These are phyloP conservation scores for Brachyptera risi DNA, from an alignment of 2,888 invertebrate genomes.

Conservation along the genomic window DNA sequence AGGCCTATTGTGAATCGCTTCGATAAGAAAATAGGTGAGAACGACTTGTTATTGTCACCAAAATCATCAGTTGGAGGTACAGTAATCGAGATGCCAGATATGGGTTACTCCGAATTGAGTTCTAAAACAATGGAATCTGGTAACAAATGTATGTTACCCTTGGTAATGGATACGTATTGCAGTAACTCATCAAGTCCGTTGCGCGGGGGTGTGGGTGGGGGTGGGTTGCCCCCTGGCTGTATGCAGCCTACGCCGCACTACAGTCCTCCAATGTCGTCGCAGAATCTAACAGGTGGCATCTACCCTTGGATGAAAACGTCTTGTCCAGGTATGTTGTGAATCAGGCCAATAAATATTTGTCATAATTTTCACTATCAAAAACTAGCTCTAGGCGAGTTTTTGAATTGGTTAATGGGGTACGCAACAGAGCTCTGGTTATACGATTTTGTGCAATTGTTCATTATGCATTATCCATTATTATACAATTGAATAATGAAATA, in stretches of 20 bases:
- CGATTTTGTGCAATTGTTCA: too few relatives aligned
- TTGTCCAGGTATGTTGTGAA: neutral
- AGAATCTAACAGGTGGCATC: neutral
- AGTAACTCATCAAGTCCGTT: too few relatives aligned
- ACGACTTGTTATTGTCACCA: neutral
- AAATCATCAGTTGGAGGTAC: neutral
- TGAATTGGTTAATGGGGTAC: too few relatives aligned
- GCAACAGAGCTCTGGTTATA: too few relatives aligned
- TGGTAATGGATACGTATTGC: too few relatives aligned
- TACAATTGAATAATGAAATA: too few relatives aligned
- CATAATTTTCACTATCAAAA: too few relatives aligned
- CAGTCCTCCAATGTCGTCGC: neutral
- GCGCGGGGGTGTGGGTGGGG: too few relatives aligned
- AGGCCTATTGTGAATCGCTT: neutral
- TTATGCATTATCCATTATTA: too few relatives aligned
- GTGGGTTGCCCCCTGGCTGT: neutral
- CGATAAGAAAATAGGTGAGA: neutral
- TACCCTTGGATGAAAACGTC: slow-evolving; percentile 42
- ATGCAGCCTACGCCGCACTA: neutral
- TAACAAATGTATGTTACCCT: neutral
- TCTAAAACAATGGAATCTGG: neutral
- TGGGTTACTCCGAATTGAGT: neutral
- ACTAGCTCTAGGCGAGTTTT: too few relatives aligned
- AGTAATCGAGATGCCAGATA: neutral
- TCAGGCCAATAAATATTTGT: too few relatives aligned